Base-by-base conservation (phyloP, 2,888 invertebrate genomes). In the Carabus problematicus region DNA sequence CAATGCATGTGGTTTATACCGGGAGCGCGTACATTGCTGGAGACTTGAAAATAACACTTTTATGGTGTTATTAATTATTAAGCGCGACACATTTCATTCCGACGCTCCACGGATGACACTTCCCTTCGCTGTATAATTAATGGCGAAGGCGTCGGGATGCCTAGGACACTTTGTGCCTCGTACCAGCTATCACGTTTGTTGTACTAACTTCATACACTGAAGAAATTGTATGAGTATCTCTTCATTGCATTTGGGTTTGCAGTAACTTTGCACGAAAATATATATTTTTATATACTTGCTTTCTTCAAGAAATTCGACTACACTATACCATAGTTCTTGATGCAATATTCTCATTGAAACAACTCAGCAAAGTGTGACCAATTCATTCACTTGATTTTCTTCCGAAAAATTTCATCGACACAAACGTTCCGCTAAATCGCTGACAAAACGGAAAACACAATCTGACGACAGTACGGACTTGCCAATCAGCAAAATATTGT, bases 41-140 rank as follows among this genome's bases (percentile, higher is more conserved):
- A 6, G 29, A 29, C 29, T 29, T 29, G 29, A 29, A 29, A 29
- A 29, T 29, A 29, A 29, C 29, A 29, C 29, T 29, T 29, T 29
- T 29, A 29, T 29, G 29, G 29, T 29, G 54, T 63, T 63, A 63
- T 63, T 63, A 63, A 63, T 63, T 63, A 63, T 63, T 63, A 63
- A 63, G 18, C 41, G 63, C 63, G 63, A 63, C 63, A 63, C 63
- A 63, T 63, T 63, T 63, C 63, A 63, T 54, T 63, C 41, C 42
- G 18, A 29, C 16, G 41, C 54, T 16, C 16, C 54, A 14, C 18
- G 52, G 54, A 54, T 52, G 63, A 63, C 63, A 63, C 63, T 63
- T 63, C 54, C 16, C 54, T 42, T 42, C 52, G 52, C 52, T 63
- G 52, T 63, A 63, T 63, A 54, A 63, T 63, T 63, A 63, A 63